Evolutionary conservation across 2,113 vertebrate species (phyloP).

Genomic region (Panurus biarmicus): DNA sequence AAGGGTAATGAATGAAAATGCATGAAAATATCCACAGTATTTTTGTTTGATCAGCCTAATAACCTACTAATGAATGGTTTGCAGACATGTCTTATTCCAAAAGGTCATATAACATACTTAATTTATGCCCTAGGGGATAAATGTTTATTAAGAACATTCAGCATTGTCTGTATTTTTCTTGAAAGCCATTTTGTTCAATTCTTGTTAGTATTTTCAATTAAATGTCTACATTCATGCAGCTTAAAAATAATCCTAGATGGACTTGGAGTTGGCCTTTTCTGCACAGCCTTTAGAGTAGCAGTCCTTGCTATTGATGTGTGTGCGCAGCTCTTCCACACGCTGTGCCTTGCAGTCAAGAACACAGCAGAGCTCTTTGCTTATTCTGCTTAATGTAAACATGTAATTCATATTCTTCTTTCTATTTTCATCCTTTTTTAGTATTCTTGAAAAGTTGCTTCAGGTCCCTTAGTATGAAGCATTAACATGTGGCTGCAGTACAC

Average conservation of each 20-base stretch:
- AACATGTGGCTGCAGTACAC: not conserved
- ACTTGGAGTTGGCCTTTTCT: not conserved
- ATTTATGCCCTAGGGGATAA: not conserved
- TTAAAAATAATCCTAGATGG: not conserved
- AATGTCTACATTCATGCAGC: not conserved
- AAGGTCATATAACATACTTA: not conserved
- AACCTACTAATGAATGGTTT: not conserved
- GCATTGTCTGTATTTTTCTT: not conserved
- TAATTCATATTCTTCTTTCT: not conserved
- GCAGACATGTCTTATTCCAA: not conserved
- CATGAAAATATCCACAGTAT: not conserved
- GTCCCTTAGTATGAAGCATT: not conserved
- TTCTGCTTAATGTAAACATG: not conserved
- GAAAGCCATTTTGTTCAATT: not conserved
- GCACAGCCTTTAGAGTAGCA: not conserved
- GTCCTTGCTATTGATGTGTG: not conserved
- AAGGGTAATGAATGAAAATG: not conserved
- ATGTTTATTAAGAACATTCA: not conserved
- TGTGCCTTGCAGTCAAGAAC: not conserved
- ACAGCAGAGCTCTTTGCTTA: not conserved
- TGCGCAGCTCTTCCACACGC: rapidly evolving
- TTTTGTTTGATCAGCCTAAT: not conserved
- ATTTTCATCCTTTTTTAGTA: not conserved
- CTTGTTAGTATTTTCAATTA: not conserved
- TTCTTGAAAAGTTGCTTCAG: not conserved